These are phyloP conservation scores for Sebastes iracundus DNA, from an alignment of 2,797 vertebrate genomes.

Conservation along the genomic window DNA sequence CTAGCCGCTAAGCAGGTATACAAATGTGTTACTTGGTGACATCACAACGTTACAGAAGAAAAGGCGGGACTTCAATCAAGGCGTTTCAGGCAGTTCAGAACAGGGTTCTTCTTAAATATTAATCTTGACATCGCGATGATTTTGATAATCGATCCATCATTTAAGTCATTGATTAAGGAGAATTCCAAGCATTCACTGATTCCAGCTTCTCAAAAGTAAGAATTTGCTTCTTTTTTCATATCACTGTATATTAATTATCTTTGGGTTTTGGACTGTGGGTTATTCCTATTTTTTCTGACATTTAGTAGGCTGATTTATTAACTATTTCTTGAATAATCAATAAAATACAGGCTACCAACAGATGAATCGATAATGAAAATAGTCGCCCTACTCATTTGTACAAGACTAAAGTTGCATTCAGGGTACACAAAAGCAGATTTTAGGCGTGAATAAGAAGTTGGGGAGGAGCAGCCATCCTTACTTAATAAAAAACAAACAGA, in stretches of 20 bases:
- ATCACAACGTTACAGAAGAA: too few species aligned
- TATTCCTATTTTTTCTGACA: not conserved
- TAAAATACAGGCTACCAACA: not conserved
- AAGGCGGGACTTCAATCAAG: too few species aligned
- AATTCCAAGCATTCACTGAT: too few species aligned
- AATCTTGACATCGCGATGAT: too few species aligned
- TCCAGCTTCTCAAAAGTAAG: not conserved
- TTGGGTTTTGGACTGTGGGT: not conserved
- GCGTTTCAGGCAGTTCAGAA: too few species aligned
- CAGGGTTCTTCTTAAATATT: too few species aligned
- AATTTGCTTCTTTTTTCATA: not conserved
- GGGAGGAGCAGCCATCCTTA: not conserved
- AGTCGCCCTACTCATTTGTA: not conserved
- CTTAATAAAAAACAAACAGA: not conserved
- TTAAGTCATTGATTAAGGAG: too few species aligned
- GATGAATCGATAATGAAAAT: not conserved
- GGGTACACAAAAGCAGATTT: not conserved
- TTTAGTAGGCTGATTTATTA: not conserved
- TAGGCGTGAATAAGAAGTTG: not conserved
- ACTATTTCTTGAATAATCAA: not conserved
- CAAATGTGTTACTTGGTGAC: too few species aligned
- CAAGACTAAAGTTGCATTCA: not conserved
- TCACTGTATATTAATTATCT: not conserved
- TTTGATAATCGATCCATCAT: too few species aligned
- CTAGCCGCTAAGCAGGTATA: too few species aligned